phyloP scores from a whole-genome alignment of 2,888 invertebrate genomes.

The Trissolcus brochymenae region DNA sequence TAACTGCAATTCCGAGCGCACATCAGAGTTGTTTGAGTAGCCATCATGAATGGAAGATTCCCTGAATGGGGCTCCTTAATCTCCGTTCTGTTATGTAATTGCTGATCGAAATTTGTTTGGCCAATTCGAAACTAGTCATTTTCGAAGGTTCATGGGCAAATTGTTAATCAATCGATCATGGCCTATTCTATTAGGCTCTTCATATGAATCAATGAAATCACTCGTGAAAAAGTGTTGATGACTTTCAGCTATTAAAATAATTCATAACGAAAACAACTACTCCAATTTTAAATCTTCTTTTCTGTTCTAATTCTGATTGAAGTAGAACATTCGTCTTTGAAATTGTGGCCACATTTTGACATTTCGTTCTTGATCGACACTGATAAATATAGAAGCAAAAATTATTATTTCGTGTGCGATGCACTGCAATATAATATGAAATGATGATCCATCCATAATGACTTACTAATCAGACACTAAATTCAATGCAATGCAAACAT shows the following conservation, averaged over 20 bases:
- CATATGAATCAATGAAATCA: not conserved
- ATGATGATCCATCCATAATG: too few relatives aligned
- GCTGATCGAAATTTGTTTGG: conserved; percentile 41
- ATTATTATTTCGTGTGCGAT: too few relatives aligned
- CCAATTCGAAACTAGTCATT: conserved; percentile 17
- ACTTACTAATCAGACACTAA: too few relatives aligned
- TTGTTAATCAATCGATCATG: conserved; percentile 17
- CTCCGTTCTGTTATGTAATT: conserved; percentile 37
- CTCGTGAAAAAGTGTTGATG: not conserved
- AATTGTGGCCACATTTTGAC: too few relatives aligned
- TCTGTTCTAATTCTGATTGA: too few relatives aligned
- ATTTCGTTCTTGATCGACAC: too few relatives aligned
- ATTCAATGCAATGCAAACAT: conserved; percentile 11
- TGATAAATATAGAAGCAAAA: too few relatives aligned
- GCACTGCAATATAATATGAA: too few relatives aligned
- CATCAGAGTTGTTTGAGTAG: conserved; percentile 36
- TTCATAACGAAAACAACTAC: not conserved
- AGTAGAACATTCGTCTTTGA: too few relatives aligned
- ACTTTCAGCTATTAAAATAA: too few relatives aligned
- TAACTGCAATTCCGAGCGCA: conserved; percentile 42
- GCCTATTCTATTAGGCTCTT: not conserved
- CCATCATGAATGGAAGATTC: conserved; percentile 39
- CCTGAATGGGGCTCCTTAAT: conserved; percentile 29
- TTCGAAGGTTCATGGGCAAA: conserved; percentile 8
- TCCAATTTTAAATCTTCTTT: too few relatives aligned